These are phyloP conservation scores for Protosalanx chinensis DNA, from an alignment of 2,797 vertebrate species.

Conservation along the genomic window DNA sequence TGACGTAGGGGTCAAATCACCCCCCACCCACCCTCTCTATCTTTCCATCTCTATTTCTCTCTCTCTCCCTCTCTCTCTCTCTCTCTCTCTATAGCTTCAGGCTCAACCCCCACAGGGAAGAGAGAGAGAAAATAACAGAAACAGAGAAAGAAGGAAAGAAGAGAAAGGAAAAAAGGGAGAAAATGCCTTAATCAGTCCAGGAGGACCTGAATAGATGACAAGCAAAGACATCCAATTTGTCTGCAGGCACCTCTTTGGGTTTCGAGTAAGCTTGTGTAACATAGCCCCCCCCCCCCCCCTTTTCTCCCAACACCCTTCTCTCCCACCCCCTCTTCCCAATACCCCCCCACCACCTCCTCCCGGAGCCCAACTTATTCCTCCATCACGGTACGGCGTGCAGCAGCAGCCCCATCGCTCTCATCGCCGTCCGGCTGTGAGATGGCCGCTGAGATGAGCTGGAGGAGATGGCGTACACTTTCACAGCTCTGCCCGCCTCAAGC, in stretches of 20 bases:
- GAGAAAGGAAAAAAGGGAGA: slow-evolving; percentile 8
- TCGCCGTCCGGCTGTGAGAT: slow-evolving; percentile 13
- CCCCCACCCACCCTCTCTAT: no score
- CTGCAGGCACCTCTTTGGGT: slow-evolving; percentile 33
- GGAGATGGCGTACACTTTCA: no score
- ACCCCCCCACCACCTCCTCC: not conserved
- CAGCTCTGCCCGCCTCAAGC: no score
- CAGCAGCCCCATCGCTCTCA: slow-evolving; percentile 24
- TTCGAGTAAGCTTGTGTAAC: slow-evolving; percentile 7
- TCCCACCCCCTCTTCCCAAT: slow-evolving; percentile 1
- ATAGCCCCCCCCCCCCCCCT: not conserved
- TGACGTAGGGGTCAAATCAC: slow-evolving; percentile 41
- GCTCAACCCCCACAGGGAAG: not conserved
- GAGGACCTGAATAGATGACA: slow-evolving; percentile 49
- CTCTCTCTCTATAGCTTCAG: not conserved
- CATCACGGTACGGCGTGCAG: no score
- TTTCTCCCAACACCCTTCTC: not conserved
- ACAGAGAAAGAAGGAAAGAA: slow-evolving; percentile 4
- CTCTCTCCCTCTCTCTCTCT: not conserved
- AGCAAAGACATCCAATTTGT: slow-evolving; percentile 54
- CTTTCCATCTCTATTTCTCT: no score
- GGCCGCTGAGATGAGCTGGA: no score
- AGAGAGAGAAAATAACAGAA: slow-evolving; percentile 2
- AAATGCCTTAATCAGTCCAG: slow-evolving; percentile 46
- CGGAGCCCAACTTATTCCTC: slow-evolving; percentile 11